A percentile compares a stretch with the other conserved stretches of the same genome.
These are phyloP conservation scores for Deroplatys truncata DNA, from an alignment of 2,888 invertebrate species.

Conservation along the genomic window DNA sequence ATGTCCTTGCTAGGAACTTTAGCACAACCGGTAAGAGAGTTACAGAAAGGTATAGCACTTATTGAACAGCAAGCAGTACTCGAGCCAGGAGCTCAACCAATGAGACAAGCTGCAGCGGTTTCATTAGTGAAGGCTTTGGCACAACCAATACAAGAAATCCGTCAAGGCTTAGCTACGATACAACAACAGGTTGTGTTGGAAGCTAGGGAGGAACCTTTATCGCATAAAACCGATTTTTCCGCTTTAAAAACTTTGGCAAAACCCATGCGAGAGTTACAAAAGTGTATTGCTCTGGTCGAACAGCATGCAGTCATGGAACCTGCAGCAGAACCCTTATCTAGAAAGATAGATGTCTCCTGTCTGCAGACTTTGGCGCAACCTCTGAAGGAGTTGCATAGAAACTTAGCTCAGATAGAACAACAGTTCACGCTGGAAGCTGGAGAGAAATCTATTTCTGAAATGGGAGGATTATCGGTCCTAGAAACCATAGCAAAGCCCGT, in stretches of 20 bases:
- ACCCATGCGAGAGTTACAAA: constrained; percentile 40
- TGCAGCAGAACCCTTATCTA: background rate
- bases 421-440: constrained; percentile 8
- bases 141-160: background rate
- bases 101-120: background rate
- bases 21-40: constrained; percentile 32
- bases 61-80: constrained; percentile 42
- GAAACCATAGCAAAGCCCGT: constrained; percentile 29
- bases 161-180: background rate
- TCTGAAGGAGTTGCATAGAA: constrained; percentile 34
- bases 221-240: constrained; percentile 40
- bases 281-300: constrained; percentile 40
- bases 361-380: constrained; percentile 37
- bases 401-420: constrained; percentile 17
- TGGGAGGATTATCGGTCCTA: constrained; percentile 8
- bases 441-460: background rate
- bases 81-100: constrained; percentile 11
- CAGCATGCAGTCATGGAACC: constrained; percentile 35
- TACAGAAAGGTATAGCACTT: constrained; percentile 43
- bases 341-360: constrained; percentile 23
- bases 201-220: constrained; percentile 16
- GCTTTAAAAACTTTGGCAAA: constrained; percentile 39
- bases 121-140: constrained; percentile 1
- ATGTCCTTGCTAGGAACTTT: constrained; percentile 18
- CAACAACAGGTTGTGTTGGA: constrained; percentile 11